These are phyloP conservation scores for Hermatobates lingyangjiaoensis DNA, from an alignment of 1,140 invertebrate species.

Conservation along the genomic window DNA sequence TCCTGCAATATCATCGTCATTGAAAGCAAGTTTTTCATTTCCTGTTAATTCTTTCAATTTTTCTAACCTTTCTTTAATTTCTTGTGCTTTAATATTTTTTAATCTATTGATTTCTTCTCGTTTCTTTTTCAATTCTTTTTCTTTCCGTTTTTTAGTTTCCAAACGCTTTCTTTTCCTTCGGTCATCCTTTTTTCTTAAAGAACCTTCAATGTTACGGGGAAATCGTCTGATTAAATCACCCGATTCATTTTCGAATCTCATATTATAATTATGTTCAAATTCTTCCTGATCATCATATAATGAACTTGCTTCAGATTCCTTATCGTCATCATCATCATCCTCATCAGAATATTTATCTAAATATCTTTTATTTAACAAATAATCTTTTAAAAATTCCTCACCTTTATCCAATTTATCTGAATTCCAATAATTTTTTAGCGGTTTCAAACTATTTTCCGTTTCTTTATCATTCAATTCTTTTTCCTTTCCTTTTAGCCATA, in stretches of 20 bases:
- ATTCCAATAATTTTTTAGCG: slow-evolving; percentile 68
- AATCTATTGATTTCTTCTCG: slow-evolving; percentile 70
- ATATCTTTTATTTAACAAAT: slow-evolving; percentile 71
- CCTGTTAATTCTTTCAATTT: slow-evolving; percentile 81
- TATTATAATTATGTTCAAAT: slow-evolving; percentile 92
- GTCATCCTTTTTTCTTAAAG: slow-evolving; percentile 60
- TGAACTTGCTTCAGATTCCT: slow-evolving; percentile 63
- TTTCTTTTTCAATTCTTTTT: slow-evolving; percentile 61
- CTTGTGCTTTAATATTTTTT: slow-evolving; percentile 71
- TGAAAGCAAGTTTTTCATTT: slow-evolving; percentile 38
- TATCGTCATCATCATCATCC: slow-evolving; percentile 46
- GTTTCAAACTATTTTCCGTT: slow-evolving; percentile 41
- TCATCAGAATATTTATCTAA: slow-evolving; percentile 40
- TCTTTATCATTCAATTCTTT: slow-evolving; percentile 39
- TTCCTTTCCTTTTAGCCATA: slow-evolving; percentile 65
- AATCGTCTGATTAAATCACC: slow-evolving; percentile 48
- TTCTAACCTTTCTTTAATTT: slow-evolving; percentile 75
- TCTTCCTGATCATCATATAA: slow-evolving; percentile 50
- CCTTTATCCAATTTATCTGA: slow-evolving; percentile 56
- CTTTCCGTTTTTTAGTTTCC: slow-evolving; percentile 55
- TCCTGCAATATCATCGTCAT: slow-evolving; percentile 43
- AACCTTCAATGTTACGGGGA: slow-evolving; percentile 70
- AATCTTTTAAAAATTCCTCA: slow-evolving; percentile 83
- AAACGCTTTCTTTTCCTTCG: slow-evolving; percentile 55
- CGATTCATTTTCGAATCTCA: slow-evolving; percentile 56